Evolutionary conservation across 2,113 vertebrate genomes (phyloP), one percentile per base, ranked within the genome.

Genomic region (Stigmatopora nigra): DNA sequence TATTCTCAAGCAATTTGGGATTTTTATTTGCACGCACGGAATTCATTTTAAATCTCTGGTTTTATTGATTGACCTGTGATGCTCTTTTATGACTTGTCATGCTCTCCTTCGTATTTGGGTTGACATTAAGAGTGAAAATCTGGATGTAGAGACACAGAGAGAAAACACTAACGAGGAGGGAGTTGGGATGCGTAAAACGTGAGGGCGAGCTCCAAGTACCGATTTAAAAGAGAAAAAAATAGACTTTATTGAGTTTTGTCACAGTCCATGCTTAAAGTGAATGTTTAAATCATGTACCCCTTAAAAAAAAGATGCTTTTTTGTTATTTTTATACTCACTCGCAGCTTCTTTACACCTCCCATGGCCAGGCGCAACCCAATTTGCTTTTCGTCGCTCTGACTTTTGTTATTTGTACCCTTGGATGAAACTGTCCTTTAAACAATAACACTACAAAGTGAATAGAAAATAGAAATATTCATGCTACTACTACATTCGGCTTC

Each of bases 41-140:
- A 84, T 82, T 84, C 81, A 82, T 90, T 84, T 88, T 88, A 81
- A 84, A 87, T 79, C 77, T 70, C 69, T 83, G 60, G 75, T 76
- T 84, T 78, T 72, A 76, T 56, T 10, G 14, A 68, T 76, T 78
- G 63, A 65, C 81, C 88, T 88, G 82, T 75, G 68, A 71, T 75
- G 80, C 82, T 69, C 76, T 67, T 17, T 52, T 11, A 1, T 16
- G 16, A 8, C 31, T 17, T 15, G n/a, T n/a, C n/a, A n/a, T n/a
- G 4, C 47, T 20, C 65, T 20, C 11, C 16, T 68, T 56, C 64
- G 67, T 59, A 74, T 31, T 68, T 61, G n/a, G 25, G 25, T 31
- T 31, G 25, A 31, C 56, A 61, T 56, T 56, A 15, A 22, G n/a
- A 56, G 53, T 31, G 53, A 55, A 55, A 55, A 55, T 55, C 3